These are phyloP conservation scores for Pterobdella sp. DNA, from an alignment of 2,888 invertebrate species.

Conservation along the genomic window DNA sequence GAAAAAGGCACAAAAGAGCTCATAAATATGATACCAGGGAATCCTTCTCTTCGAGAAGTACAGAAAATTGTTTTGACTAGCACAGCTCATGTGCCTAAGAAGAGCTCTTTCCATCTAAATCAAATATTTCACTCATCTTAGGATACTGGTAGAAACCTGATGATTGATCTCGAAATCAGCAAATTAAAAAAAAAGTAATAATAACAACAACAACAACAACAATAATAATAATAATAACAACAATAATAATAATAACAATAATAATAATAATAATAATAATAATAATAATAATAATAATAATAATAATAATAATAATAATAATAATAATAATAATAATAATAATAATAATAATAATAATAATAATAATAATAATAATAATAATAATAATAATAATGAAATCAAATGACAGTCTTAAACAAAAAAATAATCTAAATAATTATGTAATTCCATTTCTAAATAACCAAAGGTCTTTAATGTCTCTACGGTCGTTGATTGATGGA, in stretches of 20 bases:
- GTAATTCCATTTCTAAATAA: too few relatives aligned
- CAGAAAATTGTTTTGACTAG: too few relatives aligned
- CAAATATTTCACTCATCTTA: too few relatives aligned
- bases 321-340: conserved; percentile 11
- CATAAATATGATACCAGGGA: not conserved
- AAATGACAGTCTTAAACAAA: too few relatives aligned
- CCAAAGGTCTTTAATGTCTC: too few relatives aligned
- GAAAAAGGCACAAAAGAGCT: not conserved
- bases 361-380: conserved; percentile 3
- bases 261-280: conserved; percentile 3
- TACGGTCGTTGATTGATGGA: too few relatives aligned
- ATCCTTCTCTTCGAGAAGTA: too few relatives aligned
- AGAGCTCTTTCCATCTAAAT: not conserved
- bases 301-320: not conserved
- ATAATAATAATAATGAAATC: not conserved
- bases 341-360: not conserved
- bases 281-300: conserved; percentile 7
- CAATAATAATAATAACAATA: conserved; percentile 4
- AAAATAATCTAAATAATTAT: too few relatives aligned
- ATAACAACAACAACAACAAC: not conserved
- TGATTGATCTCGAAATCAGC: too few relatives aligned
- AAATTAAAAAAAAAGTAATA: not conserved
- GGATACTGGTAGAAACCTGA: too few relatives aligned
- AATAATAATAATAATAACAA: conserved; percentile 1
- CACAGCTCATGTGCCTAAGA: not conserved